Evolutionary conservation across 2,113 vertebrate genomes (phyloP), one percentile per base, ranked within the genome.

Genomic region (Pachycephala philippinensis): DNA sequence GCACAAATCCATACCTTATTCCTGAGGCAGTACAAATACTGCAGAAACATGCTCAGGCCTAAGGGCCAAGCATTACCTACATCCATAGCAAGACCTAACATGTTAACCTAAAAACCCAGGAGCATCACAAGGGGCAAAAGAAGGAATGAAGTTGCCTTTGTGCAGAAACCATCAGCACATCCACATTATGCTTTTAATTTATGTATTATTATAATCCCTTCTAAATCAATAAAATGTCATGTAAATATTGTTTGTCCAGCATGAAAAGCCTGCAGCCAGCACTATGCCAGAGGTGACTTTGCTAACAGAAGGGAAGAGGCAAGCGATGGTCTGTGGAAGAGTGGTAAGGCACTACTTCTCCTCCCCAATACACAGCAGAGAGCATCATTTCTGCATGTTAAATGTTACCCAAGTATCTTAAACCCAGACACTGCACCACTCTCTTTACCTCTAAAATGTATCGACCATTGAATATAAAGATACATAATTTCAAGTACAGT

Each of bases 401-500:
- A 79, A 47, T 6, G 5, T 37, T 70, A 37, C 35, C 35, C 35
- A 60, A 60, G 23, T 60, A 37, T n/a, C 82, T 64, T 47, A 19
- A 84, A 75, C 19, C 23, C n/a, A 65, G 50, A 24, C 13, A 15
- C n/a, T 19, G 11, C 31, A 37, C 42, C 35, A 47, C 15, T 19
- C 65, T 61, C 42, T 77, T 37, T 22, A 57, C 11, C 42, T 90
- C 70, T 44, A 39, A 61, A 57, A 52, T 45, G 23, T 45, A 23
- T 24, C 0, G 1, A 37, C 16, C 39, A 33, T 0, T 44, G 52
- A 84, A n/a, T 16, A 39, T 11, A 50, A 70, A 63, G 30, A 35
- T 20, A 66, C 3, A 3, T 17, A 11, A 68, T 45, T 66, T 21
- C 45, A 79, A 92, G 59, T 63, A 76, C 3, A 52, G 45, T 33